Conservation (phyloP, 35 echinoderm and acorn worm species). For the Patiria miniata region DNA sequence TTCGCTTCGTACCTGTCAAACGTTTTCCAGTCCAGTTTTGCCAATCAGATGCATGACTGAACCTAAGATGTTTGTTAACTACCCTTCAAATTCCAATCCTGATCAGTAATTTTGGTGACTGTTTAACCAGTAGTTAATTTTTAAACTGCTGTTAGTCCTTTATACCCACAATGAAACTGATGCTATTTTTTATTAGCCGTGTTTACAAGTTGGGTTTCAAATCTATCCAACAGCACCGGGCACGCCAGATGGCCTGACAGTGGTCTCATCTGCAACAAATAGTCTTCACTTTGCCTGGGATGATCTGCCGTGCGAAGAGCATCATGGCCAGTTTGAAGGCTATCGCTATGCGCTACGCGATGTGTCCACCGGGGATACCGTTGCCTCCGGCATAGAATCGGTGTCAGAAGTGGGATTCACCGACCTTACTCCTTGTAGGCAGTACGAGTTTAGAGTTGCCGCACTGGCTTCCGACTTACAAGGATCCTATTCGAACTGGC, state of each 20-base stretch:
- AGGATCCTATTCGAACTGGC: background rate
- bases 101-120: too few species aligned
- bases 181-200: too few species aligned
- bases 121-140: too few species aligned
- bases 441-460: background rate
- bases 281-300: background rate
- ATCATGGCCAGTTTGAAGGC: background rate
- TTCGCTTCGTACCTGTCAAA: too few species aligned
- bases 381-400: background rate
- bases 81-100: too few species aligned
- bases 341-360: background rate
- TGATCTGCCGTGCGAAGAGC: background rate
- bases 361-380: background rate
- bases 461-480: background rate
- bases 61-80: too few species aligned
- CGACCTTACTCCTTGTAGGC: background rate
- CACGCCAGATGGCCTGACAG: background rate
- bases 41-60: too few species aligned
- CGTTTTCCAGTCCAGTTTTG: too few species aligned
- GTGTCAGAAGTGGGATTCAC: slow-evolving; percentile 19
- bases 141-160: too few species aligned
- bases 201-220: too few species aligned
- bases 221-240: background rate
- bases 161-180: too few species aligned
- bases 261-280: background rate